Conservation (phyloP, 2,797 vertebrate genomes). For the Myripristis jacobus region DNA sequence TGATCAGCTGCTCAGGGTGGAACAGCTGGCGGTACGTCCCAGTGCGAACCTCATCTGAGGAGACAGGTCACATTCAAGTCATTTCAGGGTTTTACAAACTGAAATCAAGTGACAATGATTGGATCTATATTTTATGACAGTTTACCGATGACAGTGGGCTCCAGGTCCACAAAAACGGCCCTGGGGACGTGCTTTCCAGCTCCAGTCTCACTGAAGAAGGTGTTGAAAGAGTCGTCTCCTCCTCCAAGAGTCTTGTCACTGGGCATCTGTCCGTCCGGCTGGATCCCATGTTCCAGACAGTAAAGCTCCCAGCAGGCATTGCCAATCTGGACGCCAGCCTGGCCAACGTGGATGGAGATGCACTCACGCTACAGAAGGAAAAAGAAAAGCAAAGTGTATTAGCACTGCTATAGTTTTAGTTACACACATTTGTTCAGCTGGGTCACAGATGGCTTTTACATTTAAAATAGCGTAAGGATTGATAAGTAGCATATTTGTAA, state of each 20-base stretch:
- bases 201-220: conserved; percentile 84
- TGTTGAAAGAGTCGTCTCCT: conserved; percentile 76
- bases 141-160: conserved; percentile 88
- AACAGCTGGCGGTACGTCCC: conserved; percentile 64
- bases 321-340: conserved; percentile 70
- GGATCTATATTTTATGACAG: background rate
- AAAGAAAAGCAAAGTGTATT: no score
- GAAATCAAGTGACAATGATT: background rate
- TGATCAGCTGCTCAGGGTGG: conserved; percentile 68
- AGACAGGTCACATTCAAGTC: background rate
- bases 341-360: conserved; percentile 69
- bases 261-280: no score
- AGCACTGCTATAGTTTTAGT: no score
- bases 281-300: no score
- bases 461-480: background rate
- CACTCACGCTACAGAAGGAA: conserved; percentile 57
- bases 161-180: conserved; percentile 88
- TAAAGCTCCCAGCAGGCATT: conserved; percentile 75
- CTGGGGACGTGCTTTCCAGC: conserved; percentile 85
- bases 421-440: background rate
- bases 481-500: background rate
- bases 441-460: background rate
- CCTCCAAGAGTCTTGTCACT: conserved; percentile 66
- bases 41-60: conserved; percentile 56
- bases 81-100: background rate